phyloP scores from a whole-genome alignment of 2,113 vertebrate species.

The Plotosus lineatus region DNA sequence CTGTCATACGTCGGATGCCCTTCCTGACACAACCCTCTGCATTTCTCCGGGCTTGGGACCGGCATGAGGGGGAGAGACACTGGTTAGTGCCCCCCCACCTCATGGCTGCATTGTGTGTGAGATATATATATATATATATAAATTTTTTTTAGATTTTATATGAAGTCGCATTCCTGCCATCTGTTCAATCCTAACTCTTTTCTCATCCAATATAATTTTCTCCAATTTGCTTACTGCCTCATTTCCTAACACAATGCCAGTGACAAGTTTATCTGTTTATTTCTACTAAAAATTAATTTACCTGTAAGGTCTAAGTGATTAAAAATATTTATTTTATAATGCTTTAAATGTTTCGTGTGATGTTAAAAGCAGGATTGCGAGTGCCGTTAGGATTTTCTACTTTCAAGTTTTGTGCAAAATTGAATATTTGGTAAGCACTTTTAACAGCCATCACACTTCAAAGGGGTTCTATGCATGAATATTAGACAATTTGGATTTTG shows the following conservation, averaged over 20 bases:
- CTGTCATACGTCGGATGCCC: too few species aligned
- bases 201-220: neutral
- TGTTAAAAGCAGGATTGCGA: neutral
- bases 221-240: neutral
- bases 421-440: neutral
- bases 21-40: too few species aligned
- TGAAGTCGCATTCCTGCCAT: neutral
- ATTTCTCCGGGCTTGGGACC: too few species aligned
- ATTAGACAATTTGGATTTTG: constrained; percentile 14
- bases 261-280: neutral
- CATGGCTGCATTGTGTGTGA: too few species aligned
- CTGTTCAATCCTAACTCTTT: neutral
- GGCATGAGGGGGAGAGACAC: too few species aligned
- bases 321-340: neutral
- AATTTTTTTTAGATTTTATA: too few species aligned
- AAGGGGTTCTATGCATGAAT: neutral
- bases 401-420: neutral
- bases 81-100: too few species aligned
- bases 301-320: neutral
- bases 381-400: neutral
- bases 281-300: neutral
- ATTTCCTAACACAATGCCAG: neutral
- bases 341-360: neutral
- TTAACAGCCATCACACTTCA: neutral
- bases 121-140: too few species aligned